These are phyloP conservation scores for Laterallus jamaicensis DNA, from an alignment of 2,113 vertebrate genomes.

Conservation along the genomic window DNA sequence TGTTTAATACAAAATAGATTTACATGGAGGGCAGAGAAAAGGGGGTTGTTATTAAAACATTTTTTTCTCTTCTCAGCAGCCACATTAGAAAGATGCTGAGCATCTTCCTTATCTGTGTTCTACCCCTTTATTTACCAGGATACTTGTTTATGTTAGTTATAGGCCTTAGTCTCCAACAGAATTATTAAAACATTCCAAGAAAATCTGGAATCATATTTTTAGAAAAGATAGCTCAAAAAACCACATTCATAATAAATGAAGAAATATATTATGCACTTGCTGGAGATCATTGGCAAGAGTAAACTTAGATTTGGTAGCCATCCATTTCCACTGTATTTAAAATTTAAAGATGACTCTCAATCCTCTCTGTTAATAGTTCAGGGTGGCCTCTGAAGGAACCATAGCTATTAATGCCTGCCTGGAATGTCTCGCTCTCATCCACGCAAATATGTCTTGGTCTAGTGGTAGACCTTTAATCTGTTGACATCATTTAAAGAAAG, in stretches of 20 bases:
- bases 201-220: background rate
- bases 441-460: background rate
- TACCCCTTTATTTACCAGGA: background rate
- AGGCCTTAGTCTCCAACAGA: background rate
- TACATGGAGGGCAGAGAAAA: fast-evolving
- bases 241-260: background rate
- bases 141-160: background rate
- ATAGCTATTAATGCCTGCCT: background rate
- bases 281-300: background rate
- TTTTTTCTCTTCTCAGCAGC: background rate
- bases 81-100: background rate
- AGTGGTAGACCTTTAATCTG: background rate
- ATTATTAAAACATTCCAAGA: background rate
- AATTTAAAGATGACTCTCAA: background rate
- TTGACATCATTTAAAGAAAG: background rate
- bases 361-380: background rate
- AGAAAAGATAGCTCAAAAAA: background rate
- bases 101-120: background rate
- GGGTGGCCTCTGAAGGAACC: background rate
- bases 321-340: background rate
- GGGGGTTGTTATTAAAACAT: background rate
- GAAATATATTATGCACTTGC: background rate
- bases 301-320: background rate
- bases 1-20: background rate
- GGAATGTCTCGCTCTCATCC: background rate